Conservation (phyloP, 2,888 invertebrate species). For the Amphipyra tragopoginis region DNA sequence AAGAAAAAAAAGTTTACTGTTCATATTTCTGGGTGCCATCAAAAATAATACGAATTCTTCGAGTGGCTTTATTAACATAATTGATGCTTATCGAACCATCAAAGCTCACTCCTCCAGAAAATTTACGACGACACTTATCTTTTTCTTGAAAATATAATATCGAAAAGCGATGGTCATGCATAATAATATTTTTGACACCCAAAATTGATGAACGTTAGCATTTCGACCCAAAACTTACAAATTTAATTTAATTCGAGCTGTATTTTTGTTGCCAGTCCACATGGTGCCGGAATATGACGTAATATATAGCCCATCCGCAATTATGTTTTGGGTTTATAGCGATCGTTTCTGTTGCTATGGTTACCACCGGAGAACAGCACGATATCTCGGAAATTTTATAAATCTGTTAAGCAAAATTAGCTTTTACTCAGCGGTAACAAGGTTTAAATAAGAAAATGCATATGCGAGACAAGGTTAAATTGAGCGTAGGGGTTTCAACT, state of each 20-base stretch:
- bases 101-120: conserved; percentile 5
- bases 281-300: conserved; percentile 64
- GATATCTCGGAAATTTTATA: conserved; percentile 30
- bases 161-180: conserved; percentile 26
- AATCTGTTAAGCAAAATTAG: conserved; percentile 36
- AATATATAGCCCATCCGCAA: conserved; percentile 62
- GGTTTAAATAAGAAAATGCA: conserved; percentile 17
- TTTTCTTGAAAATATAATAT: conserved; percentile 4
- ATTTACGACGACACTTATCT: conserved; percentile 6
- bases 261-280: conserved; percentile 61
- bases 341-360: conserved; percentile 71
- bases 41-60: neutral
- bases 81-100: conserved; percentile 4
- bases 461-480: conserved; percentile 12
- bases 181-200: conserved; percentile 21
- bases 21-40: neutral
- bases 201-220: conserved; percentile 34
- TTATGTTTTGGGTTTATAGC: conserved; percentile 74
- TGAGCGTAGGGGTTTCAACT: conserved; percentile 14
- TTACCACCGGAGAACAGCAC: conserved; percentile 52
- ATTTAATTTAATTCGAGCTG: conserved; percentile 33
- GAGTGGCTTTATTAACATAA: conserved; percentile 9
- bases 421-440: conserved; percentile 12
- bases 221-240: conserved; percentile 38
- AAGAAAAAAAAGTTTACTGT: no score